phyloP scores from a whole-genome alignment of 64 coral and sea anemone species.

The Pachyseris speciosa region DNA sequence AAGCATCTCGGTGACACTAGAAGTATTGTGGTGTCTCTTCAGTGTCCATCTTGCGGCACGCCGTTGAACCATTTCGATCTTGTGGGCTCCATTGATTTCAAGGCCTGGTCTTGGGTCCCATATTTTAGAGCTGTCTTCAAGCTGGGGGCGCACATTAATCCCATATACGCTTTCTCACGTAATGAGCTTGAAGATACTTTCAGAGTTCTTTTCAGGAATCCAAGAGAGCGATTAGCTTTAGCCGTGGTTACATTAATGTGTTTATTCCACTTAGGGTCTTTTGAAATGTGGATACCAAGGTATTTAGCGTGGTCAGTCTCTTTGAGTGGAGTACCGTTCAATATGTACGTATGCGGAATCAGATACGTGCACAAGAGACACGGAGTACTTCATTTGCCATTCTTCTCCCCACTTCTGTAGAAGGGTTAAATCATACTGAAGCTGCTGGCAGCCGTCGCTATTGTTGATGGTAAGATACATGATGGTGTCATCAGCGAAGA shows the following conservation, averaged over 20 bases:
- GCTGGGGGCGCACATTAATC: slow-evolving; percentile 39
- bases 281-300: slow-evolving; percentile 58
- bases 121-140: slow-evolving; percentile 25
- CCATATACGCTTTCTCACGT: slow-evolving; percentile 31
- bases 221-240: slow-evolving; percentile 66
- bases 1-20: slow-evolving; percentile 41
- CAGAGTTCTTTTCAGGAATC: slow-evolving; percentile 66
- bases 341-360: neutral
- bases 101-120: slow-evolving; percentile 52
- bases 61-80: slow-evolving; percentile 67
- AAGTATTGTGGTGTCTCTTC: neutral
- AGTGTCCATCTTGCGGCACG: slow-evolving; percentile 28
- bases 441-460: neutral
- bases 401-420: slow-evolving; percentile 14
- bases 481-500: slow-evolving; percentile 55
- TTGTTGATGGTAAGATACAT: slow-evolving; percentile 28
- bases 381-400: slow-evolving; percentile 46
- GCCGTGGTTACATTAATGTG: slow-evolving; percentile 47
- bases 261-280: slow-evolving; percentile 51
- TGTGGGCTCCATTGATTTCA: slow-evolving; percentile 52
- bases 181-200: neutral
- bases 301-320: slow-evolving; percentile 30
- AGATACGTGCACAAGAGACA: neutral
- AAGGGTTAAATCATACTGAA: neutral
- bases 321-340: slow-evolving; percentile 23